A percentile compares a stretch with the other conserved stretches of the same genome.
Conservation (phyloP, 2,888 invertebrate genomes). For the Orchesellides sinensis region DNA sequence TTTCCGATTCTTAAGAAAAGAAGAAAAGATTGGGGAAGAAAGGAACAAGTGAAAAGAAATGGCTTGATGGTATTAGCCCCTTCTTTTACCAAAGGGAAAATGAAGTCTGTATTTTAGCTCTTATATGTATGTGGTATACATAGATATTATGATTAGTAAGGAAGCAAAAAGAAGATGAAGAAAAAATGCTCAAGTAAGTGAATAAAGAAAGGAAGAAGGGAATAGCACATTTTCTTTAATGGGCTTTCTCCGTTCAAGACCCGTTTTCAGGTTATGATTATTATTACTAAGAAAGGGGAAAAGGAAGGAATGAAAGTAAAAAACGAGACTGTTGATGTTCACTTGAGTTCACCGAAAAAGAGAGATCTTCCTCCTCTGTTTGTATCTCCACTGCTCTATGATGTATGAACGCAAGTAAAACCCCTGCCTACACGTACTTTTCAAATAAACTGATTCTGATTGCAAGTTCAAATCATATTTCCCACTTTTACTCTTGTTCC, state of each 20-base stretch:
- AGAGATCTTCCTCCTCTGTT: too few species aligned
- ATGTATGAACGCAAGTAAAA: too few species aligned
- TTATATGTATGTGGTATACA: too few species aligned
- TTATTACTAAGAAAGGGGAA: neutral
- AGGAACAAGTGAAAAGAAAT: neutral
- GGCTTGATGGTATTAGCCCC: neutral
- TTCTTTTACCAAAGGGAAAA: neutral
- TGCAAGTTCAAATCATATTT: too few species aligned
- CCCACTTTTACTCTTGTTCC: too few species aligned
- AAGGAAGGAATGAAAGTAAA: neutral
- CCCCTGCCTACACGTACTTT: too few species aligned
- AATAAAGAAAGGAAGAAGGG: neutral
- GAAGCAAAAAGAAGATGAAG: neutral
- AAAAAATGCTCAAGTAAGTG: neutral
- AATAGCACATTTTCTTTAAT: too few species aligned
- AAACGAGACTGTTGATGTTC: neutral
- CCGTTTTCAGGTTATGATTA: too few species aligned
- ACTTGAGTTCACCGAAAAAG: neutral
- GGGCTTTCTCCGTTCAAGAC: too few species aligned
- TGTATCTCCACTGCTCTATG: neutral
- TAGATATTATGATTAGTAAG: neutral
- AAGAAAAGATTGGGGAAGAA: neutral
- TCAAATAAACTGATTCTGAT: too few species aligned
- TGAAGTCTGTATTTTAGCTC: too few species aligned
- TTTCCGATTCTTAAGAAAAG: neutral